These are phyloP conservation scores for Camponotus vicinus DNA, from an alignment of 1,140 invertebrate genomes.

Conservation along the genomic window DNA sequence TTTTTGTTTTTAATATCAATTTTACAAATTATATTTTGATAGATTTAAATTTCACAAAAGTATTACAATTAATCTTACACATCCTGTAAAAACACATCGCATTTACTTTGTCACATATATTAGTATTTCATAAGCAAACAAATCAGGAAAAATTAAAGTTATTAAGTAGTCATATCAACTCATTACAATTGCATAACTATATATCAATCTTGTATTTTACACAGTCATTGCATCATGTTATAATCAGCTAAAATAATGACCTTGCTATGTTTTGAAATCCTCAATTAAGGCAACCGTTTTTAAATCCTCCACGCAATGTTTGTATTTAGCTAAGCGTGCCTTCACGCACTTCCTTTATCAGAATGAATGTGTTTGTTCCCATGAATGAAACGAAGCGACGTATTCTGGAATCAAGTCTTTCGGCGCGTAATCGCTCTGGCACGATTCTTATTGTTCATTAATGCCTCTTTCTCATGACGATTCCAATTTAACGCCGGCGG, in stretches of 20 bases:
- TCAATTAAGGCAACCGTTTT: background rate
- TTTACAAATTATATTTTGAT: background rate
- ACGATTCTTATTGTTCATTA: constrained; percentile 26
- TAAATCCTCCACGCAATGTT: background rate
- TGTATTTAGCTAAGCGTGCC: background rate
- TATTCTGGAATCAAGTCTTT: constrained; percentile 27
- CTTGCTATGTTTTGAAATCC: background rate
- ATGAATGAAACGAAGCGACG: constrained; percentile 23
- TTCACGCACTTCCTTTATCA: background rate
- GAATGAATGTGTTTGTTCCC: constrained; percentile 9
- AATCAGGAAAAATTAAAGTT: background rate
- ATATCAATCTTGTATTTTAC: background rate
- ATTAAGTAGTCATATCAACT: background rate
- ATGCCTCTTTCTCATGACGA: constrained; percentile 7
- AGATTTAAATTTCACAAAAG: background rate
- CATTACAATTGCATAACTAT: background rate
- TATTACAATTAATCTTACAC: background rate
- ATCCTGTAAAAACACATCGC: background rate
- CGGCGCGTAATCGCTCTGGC: constrained; percentile 17
- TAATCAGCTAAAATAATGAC: background rate
- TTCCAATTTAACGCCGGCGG: constrained; percentile 6
- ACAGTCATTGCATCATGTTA: background rate
- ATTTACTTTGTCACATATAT: background rate
- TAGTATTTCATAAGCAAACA: background rate
- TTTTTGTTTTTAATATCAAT: no score